Evolutionary conservation across 2,888 invertebrate species (phyloP), one percentile per base, ranked within the genome.

Genomic region (Schizotus pectinicornis): DNA sequence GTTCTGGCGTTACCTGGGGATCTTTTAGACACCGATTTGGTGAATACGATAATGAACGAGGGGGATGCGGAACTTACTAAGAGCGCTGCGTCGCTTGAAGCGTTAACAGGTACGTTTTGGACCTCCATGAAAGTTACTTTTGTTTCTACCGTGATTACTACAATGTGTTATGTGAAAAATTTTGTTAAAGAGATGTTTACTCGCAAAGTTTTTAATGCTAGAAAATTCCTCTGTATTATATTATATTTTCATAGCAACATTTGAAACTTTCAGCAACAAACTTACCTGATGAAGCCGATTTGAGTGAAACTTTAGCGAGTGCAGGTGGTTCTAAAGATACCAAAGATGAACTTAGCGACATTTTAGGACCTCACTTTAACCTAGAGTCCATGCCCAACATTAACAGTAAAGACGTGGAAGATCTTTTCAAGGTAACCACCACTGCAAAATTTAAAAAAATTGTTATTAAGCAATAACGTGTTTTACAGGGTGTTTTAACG

Each of bases 401-500:
- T 86, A 94, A 94, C 78, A 88, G 91, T 74, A 92, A 92, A 77
- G 94, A 94, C 69, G 93, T 95, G 1, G 94, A 95, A 74, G 94
- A 94, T 78, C 90, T 95, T 73, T 93, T 95, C 79, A 94, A 94
- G 75, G 79, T 78, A 71, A 62, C 37, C 22, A 32, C 11, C 7
- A 35, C n/a, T 35, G 6, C 35, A 35, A 9, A 37, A 37, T 7
- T 37, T 46, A 22, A 49, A 13, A 12, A n/a, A 22, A 7, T 51
- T 37, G 22, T 1, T 45, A 8, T 9, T 12, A 13, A 1, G 9
- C 47, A 33, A 7, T 32, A 46, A 7, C n/a, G 53, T 30, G 42
- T 14, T 67, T 71, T 39, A n/a, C 52, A 79, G 81, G 93, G 91
- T 39, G 93, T 94, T 57, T 84, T 92, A 54, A 92, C 90, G n/a